phyloP scores from a whole-genome alignment of 1,140 invertebrate genomes.

The Saccostrea cuccullata region DNA sequence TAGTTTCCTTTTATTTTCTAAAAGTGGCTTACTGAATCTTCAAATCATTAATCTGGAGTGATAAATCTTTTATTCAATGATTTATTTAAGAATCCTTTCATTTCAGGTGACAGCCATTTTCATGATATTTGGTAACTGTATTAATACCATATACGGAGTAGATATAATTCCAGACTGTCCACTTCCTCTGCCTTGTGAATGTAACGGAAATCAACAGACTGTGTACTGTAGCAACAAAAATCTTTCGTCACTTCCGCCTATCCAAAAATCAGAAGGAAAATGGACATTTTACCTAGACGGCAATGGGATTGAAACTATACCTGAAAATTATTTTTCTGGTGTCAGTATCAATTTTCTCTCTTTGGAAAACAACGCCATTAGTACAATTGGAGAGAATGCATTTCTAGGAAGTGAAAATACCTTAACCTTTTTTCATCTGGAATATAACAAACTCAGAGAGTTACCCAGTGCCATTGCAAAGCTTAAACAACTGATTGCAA shows the following conservation, averaged over 20 bases:
- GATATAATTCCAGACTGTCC: not conserved
- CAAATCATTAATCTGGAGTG: no score
- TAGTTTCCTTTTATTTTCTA: not conserved
- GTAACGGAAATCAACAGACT: not conserved
- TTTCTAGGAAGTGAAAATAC: not conserved
- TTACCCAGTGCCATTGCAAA: not conserved
- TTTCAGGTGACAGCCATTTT: no score
- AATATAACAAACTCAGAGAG: not conserved
- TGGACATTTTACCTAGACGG: conserved; percentile 15
- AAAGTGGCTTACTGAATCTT: no score
- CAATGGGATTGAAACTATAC: not conserved
- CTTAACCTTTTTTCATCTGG: not conserved
- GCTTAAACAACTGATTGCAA: not conserved
- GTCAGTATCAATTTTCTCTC: not conserved
- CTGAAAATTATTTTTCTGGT: not conserved
- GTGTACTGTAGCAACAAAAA: conserved; percentile 13
- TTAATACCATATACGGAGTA: not conserved
- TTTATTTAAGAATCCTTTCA: no score
- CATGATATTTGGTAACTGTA: not conserved
- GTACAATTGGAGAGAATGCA: not conserved
- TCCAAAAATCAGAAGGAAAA: not conserved
- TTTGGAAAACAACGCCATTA: not conserved
- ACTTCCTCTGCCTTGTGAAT: not conserved
- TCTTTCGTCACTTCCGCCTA: not conserved
- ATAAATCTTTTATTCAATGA: no score